Conservation (phyloP, 92 coral and sea anemone species). For the Heteractis magnifica region DNA sequence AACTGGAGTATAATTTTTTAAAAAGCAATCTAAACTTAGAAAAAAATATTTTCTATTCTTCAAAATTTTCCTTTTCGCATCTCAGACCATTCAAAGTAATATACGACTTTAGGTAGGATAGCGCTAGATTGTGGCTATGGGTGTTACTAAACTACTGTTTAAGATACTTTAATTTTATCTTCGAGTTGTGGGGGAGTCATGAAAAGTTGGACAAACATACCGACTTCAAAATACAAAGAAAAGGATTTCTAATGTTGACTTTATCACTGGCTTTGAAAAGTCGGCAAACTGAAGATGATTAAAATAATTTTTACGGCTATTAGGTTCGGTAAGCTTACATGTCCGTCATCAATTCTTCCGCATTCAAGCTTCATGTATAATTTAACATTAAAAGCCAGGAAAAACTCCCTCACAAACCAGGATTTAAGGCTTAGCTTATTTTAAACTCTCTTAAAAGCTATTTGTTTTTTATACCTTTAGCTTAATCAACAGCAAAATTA, state of each 20-base stretch:
- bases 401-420: neutral
- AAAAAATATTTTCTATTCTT: too few relatives aligned
- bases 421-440: neutral
- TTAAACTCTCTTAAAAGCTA: neutral
- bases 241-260: neutral
- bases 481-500: neutral
- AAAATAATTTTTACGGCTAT: neutral
- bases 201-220: neutral
- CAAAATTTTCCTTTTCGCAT: too few relatives aligned
- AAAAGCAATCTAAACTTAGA: too few relatives aligned
- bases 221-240: neutral
- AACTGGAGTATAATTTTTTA: too few relatives aligned
- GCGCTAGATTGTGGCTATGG: too few relatives aligned
- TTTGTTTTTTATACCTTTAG: too few relatives aligned
- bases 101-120: too few relatives aligned
- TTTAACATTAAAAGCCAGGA: neutral
- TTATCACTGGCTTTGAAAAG: neutral
- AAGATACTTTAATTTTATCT: too few relatives aligned
- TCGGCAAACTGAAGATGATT: neutral
- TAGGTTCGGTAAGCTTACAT: neutral
- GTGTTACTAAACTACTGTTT: too few relatives aligned
- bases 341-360: too few relatives aligned
- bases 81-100: too few relatives aligned
- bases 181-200: too few relatives aligned
- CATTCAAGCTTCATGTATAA: neutral